A percentile compares a stretch with the other conserved stretches of the same genome.
These are phyloP conservation scores for Eupelmus urozonus DNA, from an alignment of 2,888 invertebrate species.

Conservation along the genomic window DNA sequence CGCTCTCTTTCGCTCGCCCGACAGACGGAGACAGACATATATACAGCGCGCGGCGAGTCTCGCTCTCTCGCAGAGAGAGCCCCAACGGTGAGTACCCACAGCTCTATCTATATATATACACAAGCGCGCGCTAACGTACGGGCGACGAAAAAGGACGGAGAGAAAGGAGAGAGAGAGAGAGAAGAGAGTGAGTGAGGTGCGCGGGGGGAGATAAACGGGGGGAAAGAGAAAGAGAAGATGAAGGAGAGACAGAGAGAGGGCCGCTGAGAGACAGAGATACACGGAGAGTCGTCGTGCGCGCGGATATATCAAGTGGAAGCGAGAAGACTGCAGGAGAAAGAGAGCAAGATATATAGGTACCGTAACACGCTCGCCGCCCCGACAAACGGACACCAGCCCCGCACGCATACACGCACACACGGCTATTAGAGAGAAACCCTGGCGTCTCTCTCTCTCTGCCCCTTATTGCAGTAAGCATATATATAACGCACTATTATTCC, in stretches of 20 bases:
- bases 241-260: conserved; percentile 14
- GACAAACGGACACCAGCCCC: too few species aligned
- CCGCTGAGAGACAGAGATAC: conserved; percentile 22
- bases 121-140: conserved; percentile 29
- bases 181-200: neutral
- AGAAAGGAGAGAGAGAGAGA: neutral
- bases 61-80: neutral
- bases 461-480: too few species aligned
- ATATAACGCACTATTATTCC: too few species aligned
- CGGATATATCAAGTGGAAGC: neutral
- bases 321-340: conserved; percentile 7
- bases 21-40: conserved; percentile 49
- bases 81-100: neutral
- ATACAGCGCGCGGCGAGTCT: conserved; percentile 19
- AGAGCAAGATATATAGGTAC: neutral
- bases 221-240: conserved; percentile 5
- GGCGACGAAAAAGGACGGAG: conserved; percentile 35
- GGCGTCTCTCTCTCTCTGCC: too few species aligned
- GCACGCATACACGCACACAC: too few species aligned
- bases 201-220: conserved; percentile 2
- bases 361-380: too few species aligned
- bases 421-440: too few species aligned
- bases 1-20: conserved; percentile 30
- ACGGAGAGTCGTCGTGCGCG: neutral
- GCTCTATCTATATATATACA: too few species aligned